Evolutionary conservation across 30 jellyfish, hydroid and myxozoan genomes (phyloP), one percentile per base, ranked within the genome.

Genomic region (Haliclystus octoradiatus): DNA sequence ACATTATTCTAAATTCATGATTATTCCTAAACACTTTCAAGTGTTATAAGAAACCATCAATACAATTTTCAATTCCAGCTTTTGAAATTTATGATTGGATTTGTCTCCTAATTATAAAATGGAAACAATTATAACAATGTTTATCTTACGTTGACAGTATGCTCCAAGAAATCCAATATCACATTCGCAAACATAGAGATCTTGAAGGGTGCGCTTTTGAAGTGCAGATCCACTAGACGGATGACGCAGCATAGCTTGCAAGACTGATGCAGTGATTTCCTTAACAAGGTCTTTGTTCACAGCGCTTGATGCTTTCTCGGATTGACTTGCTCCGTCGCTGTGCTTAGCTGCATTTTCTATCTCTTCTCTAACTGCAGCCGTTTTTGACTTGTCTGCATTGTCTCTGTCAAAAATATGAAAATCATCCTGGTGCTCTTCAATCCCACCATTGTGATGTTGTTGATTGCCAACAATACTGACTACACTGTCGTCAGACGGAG

Each of bases 101-200:
- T n/a, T n/a, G n/a, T n/a, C n/a, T n/a, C n/a, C n/a, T n/a, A n/a
- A n/a, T n/a, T n/a, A n/a, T n/a, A n/a, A n/a, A n/a, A n/a, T n/a
- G n/a, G n/a, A n/a, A n/a, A n/a, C n/a, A n/a, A n/a, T n/a, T n/a
- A n/a, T n/a, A n/a, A n/a, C n/a, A n/a, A n/a, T n/a, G n/a, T n/a
- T n/a, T n/a, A n/a, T n/a, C 95, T 57, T 69, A 84, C 95, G 95
- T 65, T 84, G 92, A 60, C 95, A 84, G 53, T 76, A 92, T 22
- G 95, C 95, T 25, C 95, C 95, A n/a, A 84, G 33, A 61, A 31
- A 84, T 19, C 95, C 95, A 27, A 76, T 50, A 25, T 76, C 81
- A 52, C 95, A 84, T 60, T 84, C 85, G 35, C 95, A 84, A 50
- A 84, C 95, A 64, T 75, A 84, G 69, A 84, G 50, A 66, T 84